phyloP scores from a whole-genome alignment of 2,113 vertebrate genomes.

The Melanostigma gelatinosum region DNA sequence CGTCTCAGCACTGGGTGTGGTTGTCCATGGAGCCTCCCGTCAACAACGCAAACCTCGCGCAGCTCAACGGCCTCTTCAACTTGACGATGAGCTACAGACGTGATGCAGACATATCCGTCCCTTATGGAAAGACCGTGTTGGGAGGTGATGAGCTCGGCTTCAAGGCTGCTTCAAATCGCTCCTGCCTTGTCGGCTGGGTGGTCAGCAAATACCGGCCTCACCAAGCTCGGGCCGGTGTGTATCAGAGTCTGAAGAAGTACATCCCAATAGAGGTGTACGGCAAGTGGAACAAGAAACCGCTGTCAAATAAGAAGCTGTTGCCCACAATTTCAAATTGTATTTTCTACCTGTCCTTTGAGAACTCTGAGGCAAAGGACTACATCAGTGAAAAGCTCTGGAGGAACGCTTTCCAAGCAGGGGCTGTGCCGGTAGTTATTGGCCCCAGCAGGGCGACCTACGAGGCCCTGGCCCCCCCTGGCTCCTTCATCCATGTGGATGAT shows the following conservation, averaged over 20 bases:
- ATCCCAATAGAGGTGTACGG: slow-evolving; percentile 78
- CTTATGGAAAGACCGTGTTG: slow-evolving; percentile 85
- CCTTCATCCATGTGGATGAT: slow-evolving; percentile 86
- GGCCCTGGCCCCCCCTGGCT: slow-evolving; percentile 71
- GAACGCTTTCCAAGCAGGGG: slow-evolving; percentile 77
- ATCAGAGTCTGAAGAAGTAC: slow-evolving; percentile 62
- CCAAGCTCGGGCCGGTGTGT: slow-evolving; percentile 68
- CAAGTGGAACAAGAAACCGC: slow-evolving; percentile 4
- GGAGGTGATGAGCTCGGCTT: neutral
- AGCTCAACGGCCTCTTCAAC: slow-evolving; percentile 85
- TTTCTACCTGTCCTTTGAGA: slow-evolving; percentile 89
- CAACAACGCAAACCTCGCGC: slow-evolving; percentile 75
- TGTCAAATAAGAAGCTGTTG: slow-evolving; percentile 50
- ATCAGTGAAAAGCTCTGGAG: slow-evolving; percentile 86
- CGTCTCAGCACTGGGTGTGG: slow-evolving; percentile 90
- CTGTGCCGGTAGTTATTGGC: slow-evolving; percentile 80
- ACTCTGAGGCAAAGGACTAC: slow-evolving; percentile 82
- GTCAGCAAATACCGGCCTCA: slow-evolving; percentile 78
- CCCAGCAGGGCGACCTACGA: slow-evolving; percentile 79
- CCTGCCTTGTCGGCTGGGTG: slow-evolving; percentile 83
- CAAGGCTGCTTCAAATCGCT: slow-evolving; percentile 75
- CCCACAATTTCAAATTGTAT: slow-evolving; percentile 74
- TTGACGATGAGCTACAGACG: slow-evolving; percentile 90
- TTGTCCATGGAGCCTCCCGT: slow-evolving; percentile 89
- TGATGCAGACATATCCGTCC: slow-evolving; percentile 88